Evolutionary conservation across 2,113 vertebrate genomes (phyloP).

Genomic region (Isurus oxyrinchus): DNA sequence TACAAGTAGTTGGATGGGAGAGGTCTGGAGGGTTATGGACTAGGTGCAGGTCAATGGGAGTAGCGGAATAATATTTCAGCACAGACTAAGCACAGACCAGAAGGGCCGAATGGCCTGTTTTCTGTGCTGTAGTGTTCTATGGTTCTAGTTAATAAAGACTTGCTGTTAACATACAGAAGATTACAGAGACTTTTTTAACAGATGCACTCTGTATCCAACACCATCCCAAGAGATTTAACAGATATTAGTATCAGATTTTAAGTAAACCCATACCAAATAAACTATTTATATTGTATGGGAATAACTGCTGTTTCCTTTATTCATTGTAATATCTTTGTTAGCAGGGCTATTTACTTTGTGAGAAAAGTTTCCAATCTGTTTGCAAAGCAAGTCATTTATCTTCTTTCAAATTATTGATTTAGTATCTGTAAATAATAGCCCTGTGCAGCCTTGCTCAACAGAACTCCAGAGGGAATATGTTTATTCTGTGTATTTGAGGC

Average conservation of each 20-base stretch:
- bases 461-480: not conserved
- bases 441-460: not conserved
- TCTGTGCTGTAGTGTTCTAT: too few species aligned
- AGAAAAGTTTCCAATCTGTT: not conserved
- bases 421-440: not conserved
- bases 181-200: too few species aligned
- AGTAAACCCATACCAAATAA: not conserved
- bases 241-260: not conserved
- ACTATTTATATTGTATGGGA: not conserved
- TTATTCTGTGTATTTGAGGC: not conserved
- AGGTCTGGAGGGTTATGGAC: too few species aligned
- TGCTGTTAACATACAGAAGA: too few species aligned
- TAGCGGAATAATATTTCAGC: too few species aligned
- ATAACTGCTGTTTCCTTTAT: not conserved
- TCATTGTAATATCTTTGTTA: not conserved
- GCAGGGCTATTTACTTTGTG: not conserved
- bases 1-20: too few species aligned
- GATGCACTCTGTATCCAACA: too few species aligned
- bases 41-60: too few species aligned
- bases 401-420: slow-evolving; percentile 16
- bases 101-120: too few species aligned
- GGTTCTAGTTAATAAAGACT: too few species aligned
- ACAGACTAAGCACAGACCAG: too few species aligned
- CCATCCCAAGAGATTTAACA: not conserved
- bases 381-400: not conserved